Conservation (phyloP, 2,113 vertebrate species). For the Callipepla californica region DNA sequence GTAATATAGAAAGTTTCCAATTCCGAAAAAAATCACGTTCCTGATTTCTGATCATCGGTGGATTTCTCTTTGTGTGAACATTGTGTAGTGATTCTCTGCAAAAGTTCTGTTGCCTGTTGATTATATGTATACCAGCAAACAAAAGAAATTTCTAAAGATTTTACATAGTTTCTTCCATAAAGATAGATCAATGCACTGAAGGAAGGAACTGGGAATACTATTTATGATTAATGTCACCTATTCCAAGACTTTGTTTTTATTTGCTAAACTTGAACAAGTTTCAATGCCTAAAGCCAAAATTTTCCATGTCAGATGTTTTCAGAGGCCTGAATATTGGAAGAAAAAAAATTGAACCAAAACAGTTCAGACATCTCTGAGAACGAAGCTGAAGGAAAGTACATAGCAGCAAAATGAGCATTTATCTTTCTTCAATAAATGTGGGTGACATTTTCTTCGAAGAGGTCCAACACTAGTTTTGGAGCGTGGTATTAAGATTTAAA, state of each 20-base stretch:
- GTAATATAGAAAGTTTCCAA: neutral
- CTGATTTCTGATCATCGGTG: neutral
- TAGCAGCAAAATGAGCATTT: neutral
- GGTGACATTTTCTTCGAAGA: neutral
- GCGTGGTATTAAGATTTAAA: neutral
- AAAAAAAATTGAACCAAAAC: neutral
- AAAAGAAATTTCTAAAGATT: neutral
- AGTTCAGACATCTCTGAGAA: neutral
- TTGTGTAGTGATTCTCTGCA: neutral
- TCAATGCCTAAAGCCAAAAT: constrained; percentile 2
- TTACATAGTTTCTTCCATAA: neutral
- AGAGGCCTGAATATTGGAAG: neutral
- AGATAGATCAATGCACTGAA: neutral
- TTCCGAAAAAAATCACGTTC: neutral
- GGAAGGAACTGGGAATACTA: neutral
- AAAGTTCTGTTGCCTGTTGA: neutral
- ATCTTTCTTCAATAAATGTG: neutral
- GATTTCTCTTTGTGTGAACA: neutral
- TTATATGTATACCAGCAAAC: neutral
- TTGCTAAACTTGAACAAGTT: neutral
- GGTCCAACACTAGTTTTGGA: neutral
- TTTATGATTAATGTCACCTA: neutral
- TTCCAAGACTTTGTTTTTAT: neutral
- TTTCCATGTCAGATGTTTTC: neutral
- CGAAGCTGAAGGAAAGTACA: neutral